Evolutionary conservation across 2,888 invertebrate genomes (phyloP).

Genomic region (Nemoura dubitans): DNA sequence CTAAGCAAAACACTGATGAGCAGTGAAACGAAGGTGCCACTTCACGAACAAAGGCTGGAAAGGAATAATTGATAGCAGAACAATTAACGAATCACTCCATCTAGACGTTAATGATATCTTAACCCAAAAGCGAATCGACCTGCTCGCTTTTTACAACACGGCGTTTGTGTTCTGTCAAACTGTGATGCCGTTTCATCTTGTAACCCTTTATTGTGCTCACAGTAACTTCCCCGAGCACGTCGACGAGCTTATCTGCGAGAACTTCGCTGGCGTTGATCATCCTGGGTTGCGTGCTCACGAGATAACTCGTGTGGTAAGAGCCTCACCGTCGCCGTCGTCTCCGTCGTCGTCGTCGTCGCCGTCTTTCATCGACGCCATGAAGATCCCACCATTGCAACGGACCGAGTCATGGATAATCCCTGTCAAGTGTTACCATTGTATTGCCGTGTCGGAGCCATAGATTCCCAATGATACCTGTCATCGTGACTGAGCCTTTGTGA

Average conservation of each 20-base stretch:
- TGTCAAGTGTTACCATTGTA: background rate
- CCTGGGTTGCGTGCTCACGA: background rate
- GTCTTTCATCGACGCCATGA: background rate
- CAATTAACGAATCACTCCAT: background rate
- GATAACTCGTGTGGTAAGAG: constrained; percentile 9
- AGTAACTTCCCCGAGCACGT: constrained; percentile 29
- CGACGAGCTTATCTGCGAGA: constrained; percentile 9
- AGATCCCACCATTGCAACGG: background rate
- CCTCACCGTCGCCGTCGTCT: background rate
- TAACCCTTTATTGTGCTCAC: constrained; percentile 9
- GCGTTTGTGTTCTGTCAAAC: background rate
- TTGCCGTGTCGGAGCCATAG: background rate
- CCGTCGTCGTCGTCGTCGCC: background rate
- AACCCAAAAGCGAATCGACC: background rate
- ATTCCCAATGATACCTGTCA: background rate
- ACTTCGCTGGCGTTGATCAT: constrained; percentile 1
- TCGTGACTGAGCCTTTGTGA: too few relatives aligned
- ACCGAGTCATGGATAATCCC: background rate
- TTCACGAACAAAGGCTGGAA: background rate
- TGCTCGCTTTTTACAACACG: background rate
- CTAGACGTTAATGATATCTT: background rate
- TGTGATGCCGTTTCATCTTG: background rate
- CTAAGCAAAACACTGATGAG: background rate
- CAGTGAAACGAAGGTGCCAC: background rate
- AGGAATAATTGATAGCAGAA: background rate